Percentiles rank a stretch among this genome's conserved stretches.
Conservation (phyloP, 2,888 invertebrate species). For the Chelonus formosanus region DNA sequence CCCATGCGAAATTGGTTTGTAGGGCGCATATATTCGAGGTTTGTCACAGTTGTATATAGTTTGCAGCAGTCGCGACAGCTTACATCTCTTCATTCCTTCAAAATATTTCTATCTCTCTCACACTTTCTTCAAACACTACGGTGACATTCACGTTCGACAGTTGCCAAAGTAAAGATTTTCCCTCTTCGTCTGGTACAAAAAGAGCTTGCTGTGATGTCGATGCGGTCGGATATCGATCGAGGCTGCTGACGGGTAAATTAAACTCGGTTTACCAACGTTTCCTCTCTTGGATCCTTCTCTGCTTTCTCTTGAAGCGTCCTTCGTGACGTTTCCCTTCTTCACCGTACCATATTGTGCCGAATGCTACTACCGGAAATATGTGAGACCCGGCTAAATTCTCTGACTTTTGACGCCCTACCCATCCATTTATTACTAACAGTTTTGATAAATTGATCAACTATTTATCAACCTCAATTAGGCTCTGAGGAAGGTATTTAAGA, state of each 20-base stretch:
- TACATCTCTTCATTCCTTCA: not conserved
- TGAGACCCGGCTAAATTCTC: constrained; percentile 24
- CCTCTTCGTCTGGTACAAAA: not conserved
- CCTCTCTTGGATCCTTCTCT: constrained; percentile 30
- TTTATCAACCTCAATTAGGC: not conserved
- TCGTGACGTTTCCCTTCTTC: constrained; percentile 23
- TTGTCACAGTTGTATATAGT: constrained; percentile 14
- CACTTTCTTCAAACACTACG: not conserved
- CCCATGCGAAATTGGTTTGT: constrained; percentile 19
- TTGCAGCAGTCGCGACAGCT: constrained; percentile 3
- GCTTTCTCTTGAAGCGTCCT: constrained; percentile 9
- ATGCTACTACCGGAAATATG: constrained; percentile 33
- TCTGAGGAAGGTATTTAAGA: no score
- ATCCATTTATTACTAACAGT: constrained; percentile 20
- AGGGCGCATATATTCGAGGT: constrained; percentile 16
- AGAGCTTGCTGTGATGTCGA: constrained; percentile 33
- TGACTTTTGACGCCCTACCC: not conserved
- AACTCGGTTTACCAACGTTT: constrained; percentile 48
- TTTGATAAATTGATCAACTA: constrained; percentile 11
- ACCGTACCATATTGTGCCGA: constrained; percentile 33
- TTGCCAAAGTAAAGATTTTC: constrained; percentile 36
- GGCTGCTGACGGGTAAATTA: constrained; percentile 48
- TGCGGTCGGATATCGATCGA: constrained; percentile 43
- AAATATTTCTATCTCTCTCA: not conserved
- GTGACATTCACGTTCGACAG: constrained; percentile 23